phyloP scores from a whole-genome alignment of 2,888 invertebrate species.

The Steinernema carpocapsae region DNA sequence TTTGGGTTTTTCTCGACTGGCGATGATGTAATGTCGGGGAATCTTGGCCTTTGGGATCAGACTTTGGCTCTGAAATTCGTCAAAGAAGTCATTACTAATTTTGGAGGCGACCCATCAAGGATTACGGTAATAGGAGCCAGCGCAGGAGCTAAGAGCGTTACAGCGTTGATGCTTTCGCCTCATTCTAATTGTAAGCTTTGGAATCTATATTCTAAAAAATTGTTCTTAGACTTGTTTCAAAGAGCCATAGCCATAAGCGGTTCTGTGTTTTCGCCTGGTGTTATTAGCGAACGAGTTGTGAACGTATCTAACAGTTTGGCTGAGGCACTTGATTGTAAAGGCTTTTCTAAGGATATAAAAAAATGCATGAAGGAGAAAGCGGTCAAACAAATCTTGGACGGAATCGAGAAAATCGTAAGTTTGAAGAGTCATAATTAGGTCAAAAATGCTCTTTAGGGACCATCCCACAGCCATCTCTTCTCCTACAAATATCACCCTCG shows the following conservation, averaged over 20 bases:
- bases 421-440: not conserved
- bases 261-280: slow-evolving; percentile 48
- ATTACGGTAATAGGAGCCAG: slow-evolving; percentile 58
- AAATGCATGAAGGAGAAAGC: slow-evolving; percentile 51
- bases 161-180: slow-evolving; percentile 47
- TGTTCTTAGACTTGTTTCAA: slow-evolving; percentile 47
- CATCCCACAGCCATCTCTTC: slow-evolving; percentile 39
- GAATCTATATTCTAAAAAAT: not conserved
- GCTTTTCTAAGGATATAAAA: slow-evolving; percentile 22
- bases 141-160: slow-evolving; percentile 55
- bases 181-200: slow-evolving; percentile 4
- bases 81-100: slow-evolving; percentile 47
- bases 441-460: not conserved
- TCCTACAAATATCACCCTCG: slow-evolving; percentile 42
- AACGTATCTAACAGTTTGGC: slow-evolving; percentile 44
- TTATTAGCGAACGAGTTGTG: slow-evolving; percentile 47
- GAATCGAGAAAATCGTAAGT: slow-evolving; percentile 40
- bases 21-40: slow-evolving; percentile 49
- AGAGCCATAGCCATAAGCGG: slow-evolving; percentile 57
- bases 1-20: slow-evolving; percentile 73
- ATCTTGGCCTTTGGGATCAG: slow-evolving; percentile 62
- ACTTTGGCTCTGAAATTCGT: slow-evolving; percentile 55
- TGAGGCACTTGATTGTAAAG: slow-evolving; percentile 46
- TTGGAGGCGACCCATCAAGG: slow-evolving; percentile 51
- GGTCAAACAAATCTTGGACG: slow-evolving; percentile 45